These are phyloP conservation scores for Alectura lathami DNA, from an alignment of 2,113 vertebrate species.

Conservation along the genomic window DNA sequence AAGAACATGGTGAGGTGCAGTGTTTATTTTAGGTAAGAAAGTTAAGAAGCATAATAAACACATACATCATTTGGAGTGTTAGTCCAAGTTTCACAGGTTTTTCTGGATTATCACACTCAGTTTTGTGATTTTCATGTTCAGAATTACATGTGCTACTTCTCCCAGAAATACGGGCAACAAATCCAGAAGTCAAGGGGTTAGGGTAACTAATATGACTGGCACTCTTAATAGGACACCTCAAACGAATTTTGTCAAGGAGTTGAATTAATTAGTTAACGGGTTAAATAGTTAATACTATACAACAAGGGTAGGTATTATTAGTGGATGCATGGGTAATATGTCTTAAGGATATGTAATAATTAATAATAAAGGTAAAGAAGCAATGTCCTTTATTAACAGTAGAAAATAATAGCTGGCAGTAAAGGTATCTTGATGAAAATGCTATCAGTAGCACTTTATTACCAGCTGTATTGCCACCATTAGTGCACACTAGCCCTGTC, in stretches of 20 bases:
- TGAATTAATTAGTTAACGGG: constrained; percentile 50
- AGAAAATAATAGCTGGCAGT: constrained; percentile 36
- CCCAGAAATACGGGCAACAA: not conserved
- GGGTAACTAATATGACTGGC: constrained; percentile 34
- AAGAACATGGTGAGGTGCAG: accelerated
- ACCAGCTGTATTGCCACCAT: not conserved
- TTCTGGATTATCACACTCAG: not conserved
- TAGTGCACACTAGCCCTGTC: constrained; percentile 17
- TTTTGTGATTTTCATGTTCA: not conserved
- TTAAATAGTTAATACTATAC: constrained; percentile 11
- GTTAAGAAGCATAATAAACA: not conserved
- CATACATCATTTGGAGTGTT: not conserved
- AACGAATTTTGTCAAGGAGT: constrained; percentile 43
- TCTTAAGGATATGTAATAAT: not conserved
- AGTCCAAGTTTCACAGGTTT: not conserved
- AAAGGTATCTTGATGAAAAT: constrained; percentile 8
- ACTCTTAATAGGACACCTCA: constrained; percentile 28
- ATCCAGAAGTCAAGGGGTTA: not conserved
- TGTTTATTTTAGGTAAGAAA: not conserved
- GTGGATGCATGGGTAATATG: not conserved
- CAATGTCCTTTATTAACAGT: not conserved
- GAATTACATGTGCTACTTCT: not conserved
- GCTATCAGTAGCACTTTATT: constrained; percentile 10
- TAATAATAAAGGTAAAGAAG: not conserved
- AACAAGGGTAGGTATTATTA: not conserved